These are phyloP conservation scores for Eptesicus fuscus DNA, from an alignment of 2,113 vertebrate species.

Conservation along the genomic window DNA sequence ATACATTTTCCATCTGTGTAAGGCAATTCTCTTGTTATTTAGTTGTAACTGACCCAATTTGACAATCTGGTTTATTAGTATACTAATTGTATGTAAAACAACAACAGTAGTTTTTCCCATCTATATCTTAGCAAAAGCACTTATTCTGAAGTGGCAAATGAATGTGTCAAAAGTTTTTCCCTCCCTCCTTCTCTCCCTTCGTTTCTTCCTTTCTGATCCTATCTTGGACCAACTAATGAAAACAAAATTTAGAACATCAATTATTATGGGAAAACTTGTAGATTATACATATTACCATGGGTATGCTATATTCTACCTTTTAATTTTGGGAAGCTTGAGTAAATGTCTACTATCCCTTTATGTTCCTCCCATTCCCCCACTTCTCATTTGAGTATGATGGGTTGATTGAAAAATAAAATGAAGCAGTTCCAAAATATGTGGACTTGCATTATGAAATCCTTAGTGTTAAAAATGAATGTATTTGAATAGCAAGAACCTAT, in stretches of 20 bases:
- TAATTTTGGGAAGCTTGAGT: not conserved
- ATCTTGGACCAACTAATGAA: not conserved
- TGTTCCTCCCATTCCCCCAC: not conserved
- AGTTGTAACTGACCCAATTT: conserved; percentile 68
- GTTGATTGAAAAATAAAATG: conserved; percentile 55
- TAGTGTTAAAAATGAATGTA: conserved; percentile 62
- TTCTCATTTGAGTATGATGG: conserved; percentile 45
- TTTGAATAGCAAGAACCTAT: conserved; percentile 49
- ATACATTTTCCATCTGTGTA: conserved; percentile 57
- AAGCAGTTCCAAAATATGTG: conserved; percentile 41
- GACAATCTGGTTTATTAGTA: conserved; percentile 73
- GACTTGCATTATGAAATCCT: conserved; percentile 38
- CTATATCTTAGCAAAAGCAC: conserved; percentile 60
- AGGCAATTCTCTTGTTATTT: conserved; percentile 69
- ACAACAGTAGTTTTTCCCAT: conserved; percentile 66
- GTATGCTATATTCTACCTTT: not conserved
- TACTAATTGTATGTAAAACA: conserved; percentile 28
- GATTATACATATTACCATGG: not conserved
- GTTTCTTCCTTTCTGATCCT: not conserved
- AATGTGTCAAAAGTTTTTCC: not conserved
- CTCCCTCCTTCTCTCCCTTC: not conserved
- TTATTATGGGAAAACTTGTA: not conserved
- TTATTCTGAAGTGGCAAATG: conserved; percentile 62
- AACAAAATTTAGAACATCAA: conserved; percentile 3
- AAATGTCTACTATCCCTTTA: not conserved